Conservation (phyloP, 2,113 vertebrate genomes). For the Hoplias malabaricus region DNA sequence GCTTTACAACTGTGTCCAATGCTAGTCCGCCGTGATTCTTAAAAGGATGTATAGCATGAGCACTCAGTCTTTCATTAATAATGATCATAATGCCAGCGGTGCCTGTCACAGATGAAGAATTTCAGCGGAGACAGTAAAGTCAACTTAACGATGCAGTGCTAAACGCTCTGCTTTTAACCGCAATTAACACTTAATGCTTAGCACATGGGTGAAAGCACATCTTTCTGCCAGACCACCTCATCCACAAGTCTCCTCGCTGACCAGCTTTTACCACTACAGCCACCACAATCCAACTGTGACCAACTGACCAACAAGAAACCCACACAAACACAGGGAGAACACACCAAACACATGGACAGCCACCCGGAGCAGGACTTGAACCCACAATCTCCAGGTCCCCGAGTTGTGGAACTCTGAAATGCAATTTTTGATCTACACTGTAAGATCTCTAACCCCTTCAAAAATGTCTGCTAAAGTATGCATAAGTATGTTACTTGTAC, state of each 20-base stretch:
- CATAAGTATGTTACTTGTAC: no score
- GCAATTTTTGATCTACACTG: no score
- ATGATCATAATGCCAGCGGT: conserved; percentile 76
- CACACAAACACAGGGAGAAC: no score
- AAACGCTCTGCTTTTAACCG: conserved; percentile 73
- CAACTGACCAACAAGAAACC: no score
- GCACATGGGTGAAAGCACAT: conserved; percentile 46
- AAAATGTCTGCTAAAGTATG: no score
- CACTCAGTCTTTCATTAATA: conserved; percentile 70
- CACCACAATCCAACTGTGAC: neutral
- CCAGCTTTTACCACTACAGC: neutral
- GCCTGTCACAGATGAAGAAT: conserved; percentile 78
- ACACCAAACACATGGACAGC: no score
- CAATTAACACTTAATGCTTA: conserved; percentile 77
- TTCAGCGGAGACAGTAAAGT: conserved; percentile 76
- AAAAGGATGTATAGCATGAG: conserved; percentile 50
- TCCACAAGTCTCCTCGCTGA: conserved; percentile 34
- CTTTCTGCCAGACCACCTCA: conserved; percentile 59
- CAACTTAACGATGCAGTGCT: conserved; percentile 72
- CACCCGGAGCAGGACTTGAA: no score
- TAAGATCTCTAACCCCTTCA: no score
- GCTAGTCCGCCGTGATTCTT: conserved; percentile 46
- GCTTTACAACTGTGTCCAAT: neutral
- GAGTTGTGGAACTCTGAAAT: no score
- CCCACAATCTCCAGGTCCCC: no score